Base-by-base conservation (phyloP, 35 echinoderm and acorn worm genomes). In the Eucidaris tribuloides region DNA sequence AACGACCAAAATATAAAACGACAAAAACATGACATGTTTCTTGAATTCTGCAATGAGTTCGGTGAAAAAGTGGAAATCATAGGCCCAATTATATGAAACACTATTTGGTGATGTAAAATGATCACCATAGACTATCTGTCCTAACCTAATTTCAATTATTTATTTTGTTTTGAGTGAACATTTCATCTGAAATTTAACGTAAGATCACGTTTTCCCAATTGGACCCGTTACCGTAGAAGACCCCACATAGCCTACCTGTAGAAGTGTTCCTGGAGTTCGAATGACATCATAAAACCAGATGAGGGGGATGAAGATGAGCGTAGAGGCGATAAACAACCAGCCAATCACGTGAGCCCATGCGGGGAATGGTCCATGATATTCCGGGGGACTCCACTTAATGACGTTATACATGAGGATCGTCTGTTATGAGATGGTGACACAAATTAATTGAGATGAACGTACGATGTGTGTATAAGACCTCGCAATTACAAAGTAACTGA, bases 291-390 rank as follows among this genome's bases (percentile, higher is more conserved):
- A 74, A 43, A 74, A 40, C 37, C 34, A 39, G 24, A 74, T 40
- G 43, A 13, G 33, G 37, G 66, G 66, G 34, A 74, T 74, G 66
- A 74, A 74, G 66, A 74, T 35, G 0, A 74, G 11, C 18, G 66
- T 74, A 20, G 33, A 32, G 17, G 40, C 66, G 18, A 42, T 43
- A 40, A 74, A 74, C 13, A 74, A 25, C 66, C 66, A 74, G 29
- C 66, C 66, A 43, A 74, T 74, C 66, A 43, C 66, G 66, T 74
- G 66, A 74, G 33, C 37, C 66, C 66, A 74, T 0, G 0, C 66
- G 43, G 66, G 66, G 40, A 74, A 74, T 14, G 66, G 66, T 2
- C 66, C 66, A 40, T 74, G 37, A n/a, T 74, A 74, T 35, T 74
- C 66, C 17, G 66, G 66, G 2, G 13, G 2, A 11, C 33, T 40